Conservation (phyloP, 2,113 vertebrate genomes). For the Anser cygnoides region DNA sequence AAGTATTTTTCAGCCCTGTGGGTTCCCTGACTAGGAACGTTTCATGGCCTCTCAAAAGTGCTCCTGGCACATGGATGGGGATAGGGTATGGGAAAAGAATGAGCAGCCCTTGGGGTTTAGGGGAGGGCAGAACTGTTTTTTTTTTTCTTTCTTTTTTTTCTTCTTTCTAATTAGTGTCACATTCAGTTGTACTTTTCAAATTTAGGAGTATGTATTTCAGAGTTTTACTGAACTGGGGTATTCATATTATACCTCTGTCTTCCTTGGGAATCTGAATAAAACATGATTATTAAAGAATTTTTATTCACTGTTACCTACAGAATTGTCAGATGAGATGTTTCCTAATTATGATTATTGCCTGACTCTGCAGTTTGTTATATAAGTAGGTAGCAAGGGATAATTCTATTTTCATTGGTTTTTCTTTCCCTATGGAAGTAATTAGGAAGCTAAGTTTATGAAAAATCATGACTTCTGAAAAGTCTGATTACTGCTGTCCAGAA, state of each 20-base stretch:
- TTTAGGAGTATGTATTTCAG: neutral
- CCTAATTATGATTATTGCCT: neutral
- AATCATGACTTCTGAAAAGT: neutral
- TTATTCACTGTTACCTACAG: neutral
- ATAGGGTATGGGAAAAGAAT: neutral
- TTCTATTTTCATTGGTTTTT: neutral
- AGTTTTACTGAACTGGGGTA: neutral
- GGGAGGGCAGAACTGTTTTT: neutral
- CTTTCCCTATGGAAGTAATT: neutral
- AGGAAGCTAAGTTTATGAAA: neutral
- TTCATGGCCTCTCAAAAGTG: neutral
- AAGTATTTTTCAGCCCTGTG: neutral
- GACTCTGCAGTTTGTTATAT: neutral
- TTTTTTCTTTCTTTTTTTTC: neutral
- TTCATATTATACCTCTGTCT: neutral
- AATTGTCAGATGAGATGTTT: neutral
- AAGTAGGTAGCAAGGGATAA: neutral
- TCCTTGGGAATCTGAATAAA: neutral
- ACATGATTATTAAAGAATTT: neutral
- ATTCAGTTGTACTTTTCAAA: neutral
- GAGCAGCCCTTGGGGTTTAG: neutral
- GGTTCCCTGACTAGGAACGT: neutral
- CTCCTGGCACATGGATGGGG: neutral
- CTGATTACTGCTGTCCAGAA: neutral
- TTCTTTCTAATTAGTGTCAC: neutral